Percentiles rank a stretch among this genome's conserved stretches.
Conservation (phyloP, 2,888 invertebrate species). For the Orthonevra nobilis region DNA sequence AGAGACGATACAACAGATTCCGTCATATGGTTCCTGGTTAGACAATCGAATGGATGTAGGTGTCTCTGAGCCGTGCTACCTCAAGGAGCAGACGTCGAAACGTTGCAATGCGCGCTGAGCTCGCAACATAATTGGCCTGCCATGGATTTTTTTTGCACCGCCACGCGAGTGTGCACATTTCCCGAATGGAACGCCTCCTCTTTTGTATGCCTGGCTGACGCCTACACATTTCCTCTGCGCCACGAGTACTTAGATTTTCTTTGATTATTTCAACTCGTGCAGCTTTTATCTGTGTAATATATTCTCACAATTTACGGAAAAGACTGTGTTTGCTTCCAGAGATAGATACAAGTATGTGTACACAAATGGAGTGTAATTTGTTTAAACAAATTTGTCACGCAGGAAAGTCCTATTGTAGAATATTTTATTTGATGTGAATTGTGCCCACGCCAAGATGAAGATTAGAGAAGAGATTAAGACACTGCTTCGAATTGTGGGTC, state of each 20-base stretch:
- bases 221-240: constrained; percentile 66
- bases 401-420: constrained; percentile 69
- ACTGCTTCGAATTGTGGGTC: constrained; percentile 24
- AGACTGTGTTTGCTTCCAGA: constrained; percentile 21
- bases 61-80: constrained; percentile 56
- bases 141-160: constrained; percentile 38
- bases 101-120: constrained; percentile 13
- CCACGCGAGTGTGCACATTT: constrained; percentile 33
- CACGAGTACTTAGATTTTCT: constrained; percentile 58
- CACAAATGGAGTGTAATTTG: constrained; percentile 65
- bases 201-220: constrained; percentile 29
- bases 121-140: constrained; percentile 65
- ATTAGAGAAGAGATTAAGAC: constrained; percentile 41
- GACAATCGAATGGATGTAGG: constrained; percentile 53
- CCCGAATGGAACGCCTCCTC: constrained; percentile 58
- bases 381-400: constrained; percentile 71
- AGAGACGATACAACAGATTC: constrained; percentile 62
- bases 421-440: constrained; percentile 63
- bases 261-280: constrained; percentile 63
- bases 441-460: constrained; percentile 63
- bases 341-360: constrained; percentile 13
- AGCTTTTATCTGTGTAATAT: constrained; percentile 65
- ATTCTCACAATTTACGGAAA: constrained; percentile 67
- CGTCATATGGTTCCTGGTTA: constrained; percentile 62
- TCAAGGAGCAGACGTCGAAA: constrained; percentile 29